Conservation (phyloP, 2,888 invertebrate species). For the Synergus laeviventris region DNA sequence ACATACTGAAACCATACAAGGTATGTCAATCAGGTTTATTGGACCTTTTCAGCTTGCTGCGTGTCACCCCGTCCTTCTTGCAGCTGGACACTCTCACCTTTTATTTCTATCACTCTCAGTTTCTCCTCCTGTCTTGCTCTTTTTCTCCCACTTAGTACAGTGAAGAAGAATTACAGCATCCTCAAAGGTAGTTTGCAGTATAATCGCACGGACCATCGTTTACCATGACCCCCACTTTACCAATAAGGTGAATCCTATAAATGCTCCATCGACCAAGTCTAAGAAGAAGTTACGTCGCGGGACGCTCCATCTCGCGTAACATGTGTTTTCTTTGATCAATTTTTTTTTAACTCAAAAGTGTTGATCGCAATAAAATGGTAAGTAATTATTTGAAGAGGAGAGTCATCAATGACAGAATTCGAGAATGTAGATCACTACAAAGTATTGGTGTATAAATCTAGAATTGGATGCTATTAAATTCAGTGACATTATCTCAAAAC, state of each 20-base stretch:
- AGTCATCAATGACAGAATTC: background rate
- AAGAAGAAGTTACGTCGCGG: conserved; percentile 67
- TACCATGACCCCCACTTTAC: conserved; percentile 54
- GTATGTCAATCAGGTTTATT: conserved; percentile 35
- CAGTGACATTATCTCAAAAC: background rate
- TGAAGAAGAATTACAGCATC: conserved; percentile 69
- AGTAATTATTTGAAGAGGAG: conserved; percentile 53
- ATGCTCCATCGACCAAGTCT: conserved; percentile 69
- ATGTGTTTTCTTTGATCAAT: conserved; percentile 67
- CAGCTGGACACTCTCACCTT: conserved; percentile 52
- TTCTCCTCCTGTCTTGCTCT: conserved; percentile 46
- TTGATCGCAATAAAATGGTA: conserved; percentile 57
- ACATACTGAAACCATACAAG: conserved; percentile 37
- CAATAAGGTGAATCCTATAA: conserved; percentile 75
- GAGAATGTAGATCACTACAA: background rate
- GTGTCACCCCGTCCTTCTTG: conserved; percentile 54
- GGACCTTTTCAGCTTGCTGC: conserved; percentile 51
- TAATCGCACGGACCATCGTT: conserved; percentile 69
- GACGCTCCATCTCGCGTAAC: conserved; percentile 67
- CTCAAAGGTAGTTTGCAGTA: conserved; percentile 61
- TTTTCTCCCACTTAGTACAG: conserved; percentile 44
- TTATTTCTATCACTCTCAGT: conserved; percentile 52
- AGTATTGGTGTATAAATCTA: background rate
- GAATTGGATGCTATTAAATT: background rate
- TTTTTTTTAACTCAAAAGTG: conserved; percentile 48